phyloP scores from a whole-genome alignment of 1,140 invertebrate species.

The Drosophila gunungcola region DNA sequence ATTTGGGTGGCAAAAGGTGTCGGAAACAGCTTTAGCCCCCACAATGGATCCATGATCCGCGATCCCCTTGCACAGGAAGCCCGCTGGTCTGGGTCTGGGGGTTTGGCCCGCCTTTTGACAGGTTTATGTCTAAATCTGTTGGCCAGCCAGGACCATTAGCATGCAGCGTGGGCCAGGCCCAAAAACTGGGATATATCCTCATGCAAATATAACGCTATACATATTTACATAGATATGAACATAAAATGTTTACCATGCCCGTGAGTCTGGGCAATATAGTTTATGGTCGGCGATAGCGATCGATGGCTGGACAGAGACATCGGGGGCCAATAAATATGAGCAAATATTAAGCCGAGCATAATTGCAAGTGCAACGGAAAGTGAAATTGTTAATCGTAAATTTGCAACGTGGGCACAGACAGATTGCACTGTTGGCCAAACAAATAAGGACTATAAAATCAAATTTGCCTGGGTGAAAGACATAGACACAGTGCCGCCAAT shows the following conservation, averaged over 20 bases:
- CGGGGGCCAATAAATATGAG: constrained; percentile 34
- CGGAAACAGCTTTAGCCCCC: constrained; percentile 71
- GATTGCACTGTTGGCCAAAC: constrained; percentile 19
- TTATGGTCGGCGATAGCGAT: constrained; percentile 43
- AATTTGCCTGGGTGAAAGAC: constrained; percentile 51
- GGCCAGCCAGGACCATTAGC: constrained; percentile 58
- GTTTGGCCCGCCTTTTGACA: constrained; percentile 48
- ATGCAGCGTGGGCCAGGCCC: constrained; percentile 41
- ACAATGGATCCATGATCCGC: constrained; percentile 41
- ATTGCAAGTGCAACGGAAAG: constrained; percentile 69
- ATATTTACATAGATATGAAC: constrained; percentile 27
- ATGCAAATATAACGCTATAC: constrained; percentile 10
- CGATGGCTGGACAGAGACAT: constrained; percentile 27
- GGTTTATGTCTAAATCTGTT: constrained; percentile 66
- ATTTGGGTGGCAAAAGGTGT: constrained; percentile 61
- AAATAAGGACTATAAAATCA: constrained; percentile 62
- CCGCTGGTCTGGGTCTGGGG: constrained; percentile 9
- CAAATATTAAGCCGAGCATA: constrained; percentile 47
- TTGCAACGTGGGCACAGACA: constrained; percentile 35
- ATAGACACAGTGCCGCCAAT: constrained; percentile 40
- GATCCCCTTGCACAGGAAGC: constrained; percentile 24
- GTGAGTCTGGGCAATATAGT: constrained; percentile 11
- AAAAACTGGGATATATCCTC: constrained; percentile 21
- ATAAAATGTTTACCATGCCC: constrained; percentile 32
- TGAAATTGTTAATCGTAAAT: constrained; percentile 73